These are phyloP conservation scores for Pelagia noctiluca DNA, from an alignment of 30 jellyfish, hydroid and myxozoan genomes.

Conservation along the genomic window DNA sequence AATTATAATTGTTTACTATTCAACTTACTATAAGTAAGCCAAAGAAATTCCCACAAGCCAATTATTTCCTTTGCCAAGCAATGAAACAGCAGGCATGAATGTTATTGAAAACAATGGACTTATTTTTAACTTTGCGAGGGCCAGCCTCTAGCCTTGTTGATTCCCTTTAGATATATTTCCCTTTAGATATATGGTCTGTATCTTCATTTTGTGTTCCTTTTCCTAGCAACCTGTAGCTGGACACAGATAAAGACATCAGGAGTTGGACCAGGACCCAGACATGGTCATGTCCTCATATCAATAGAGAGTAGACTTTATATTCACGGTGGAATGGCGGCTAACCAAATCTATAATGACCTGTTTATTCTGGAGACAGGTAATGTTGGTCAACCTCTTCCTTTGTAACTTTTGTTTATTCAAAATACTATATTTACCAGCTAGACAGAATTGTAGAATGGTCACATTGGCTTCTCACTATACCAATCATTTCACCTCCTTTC, in stretches of 20 bases:
- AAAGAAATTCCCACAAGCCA: background rate
- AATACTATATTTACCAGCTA: background rate
- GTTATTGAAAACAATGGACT: background rate
- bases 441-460: background rate
- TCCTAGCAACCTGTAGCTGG: conserved; percentile 60
- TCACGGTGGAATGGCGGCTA: conserved; percentile 89
- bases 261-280: conserved; percentile 64
- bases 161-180: background rate
- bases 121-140: background rate
- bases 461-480: background rate
- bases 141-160: background rate
- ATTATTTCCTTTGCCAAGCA: background rate
- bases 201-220: background rate
- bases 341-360: conserved; percentile 51
- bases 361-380: conserved; percentile 66
- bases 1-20: no score
- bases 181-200: background rate
- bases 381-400: no score
- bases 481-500: background rate
- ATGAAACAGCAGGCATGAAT: background rate
- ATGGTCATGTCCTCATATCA: conserved; percentile 74
- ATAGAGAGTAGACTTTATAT: conserved; percentile 31
- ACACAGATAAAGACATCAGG: conserved; percentile 56
- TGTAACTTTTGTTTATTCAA: no score
- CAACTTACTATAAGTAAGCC: no score